Evolutionary conservation across 2,888 invertebrate genomes (phyloP).

Genomic region (Drosophila mayaguana): DNA sequence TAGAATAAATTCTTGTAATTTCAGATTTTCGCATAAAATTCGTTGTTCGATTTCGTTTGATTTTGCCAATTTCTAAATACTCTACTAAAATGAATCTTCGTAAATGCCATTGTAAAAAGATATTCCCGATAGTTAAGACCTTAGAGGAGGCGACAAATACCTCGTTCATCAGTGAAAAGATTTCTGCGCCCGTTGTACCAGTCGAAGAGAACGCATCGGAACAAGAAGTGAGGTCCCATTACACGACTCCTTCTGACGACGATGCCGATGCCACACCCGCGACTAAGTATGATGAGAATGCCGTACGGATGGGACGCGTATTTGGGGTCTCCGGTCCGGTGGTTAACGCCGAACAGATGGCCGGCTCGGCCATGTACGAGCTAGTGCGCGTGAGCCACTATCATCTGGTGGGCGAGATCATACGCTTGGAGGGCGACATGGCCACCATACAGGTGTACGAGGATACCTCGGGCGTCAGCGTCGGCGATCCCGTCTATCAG

Average conservation of each 20-base stretch:
- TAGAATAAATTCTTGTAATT: background rate
- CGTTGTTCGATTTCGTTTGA: background rate
- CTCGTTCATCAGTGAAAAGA: slow-evolving; percentile 28
- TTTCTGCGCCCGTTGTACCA: background rate
- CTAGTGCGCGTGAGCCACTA: slow-evolving; percentile 99
- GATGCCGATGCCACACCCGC: background rate
- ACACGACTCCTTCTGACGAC: too few species aligned
- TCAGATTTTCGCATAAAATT: background rate
- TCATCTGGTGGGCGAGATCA: slow-evolving; percentile 99
- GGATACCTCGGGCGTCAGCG: slow-evolving; percentile 98
- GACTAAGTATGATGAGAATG: fast-evolving
- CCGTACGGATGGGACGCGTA: slow-evolving; percentile 90
- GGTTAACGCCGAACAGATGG: slow-evolving; percentile 99
- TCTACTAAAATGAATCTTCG: slow-evolving; percentile 9
- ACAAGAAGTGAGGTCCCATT: fast-evolving
- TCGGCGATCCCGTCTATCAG: slow-evolving; percentile 98
- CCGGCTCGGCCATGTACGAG: slow-evolving; percentile 99
- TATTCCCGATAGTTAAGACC: background rate
- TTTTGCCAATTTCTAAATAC: background rate
- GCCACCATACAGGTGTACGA: slow-evolving; percentile 99
- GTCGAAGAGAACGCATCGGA: too few species aligned
- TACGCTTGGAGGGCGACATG: slow-evolving; percentile 99
- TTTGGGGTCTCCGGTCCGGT: slow-evolving; percentile 99
- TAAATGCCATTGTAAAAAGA: slow-evolving; percentile 10
- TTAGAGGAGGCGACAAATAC: slow-evolving; percentile 36